Conservation (phyloP, 2,113 vertebrate species). For the Mormyrus lacerda region DNA sequence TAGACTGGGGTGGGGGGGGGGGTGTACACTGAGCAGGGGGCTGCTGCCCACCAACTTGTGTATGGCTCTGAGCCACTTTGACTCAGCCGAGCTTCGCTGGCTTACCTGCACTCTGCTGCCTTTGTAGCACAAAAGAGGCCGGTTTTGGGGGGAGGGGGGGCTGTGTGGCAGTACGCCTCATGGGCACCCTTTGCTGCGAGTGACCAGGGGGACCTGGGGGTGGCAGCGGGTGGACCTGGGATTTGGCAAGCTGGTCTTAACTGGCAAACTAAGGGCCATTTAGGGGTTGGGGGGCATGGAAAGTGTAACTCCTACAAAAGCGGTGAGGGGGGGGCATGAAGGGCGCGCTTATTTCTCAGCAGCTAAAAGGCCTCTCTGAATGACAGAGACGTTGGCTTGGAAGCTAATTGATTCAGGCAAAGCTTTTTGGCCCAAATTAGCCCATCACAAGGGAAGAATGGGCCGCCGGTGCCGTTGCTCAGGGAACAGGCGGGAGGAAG, state of each 20-base stretch:
- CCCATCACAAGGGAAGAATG: not conserved
- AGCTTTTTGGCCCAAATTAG: conserved; percentile 5
- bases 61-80: not conserved
- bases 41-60: not conserved
- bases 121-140: not conserved
- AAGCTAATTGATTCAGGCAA: conserved; percentile 1
- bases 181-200: not conserved
- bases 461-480: not conserved
- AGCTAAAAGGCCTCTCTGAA: not conserved
- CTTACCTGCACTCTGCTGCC: not conserved
- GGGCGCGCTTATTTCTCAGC: not conserved
- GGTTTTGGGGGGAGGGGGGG: not conserved
- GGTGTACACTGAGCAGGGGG: not conserved
- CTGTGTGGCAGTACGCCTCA: not conserved
- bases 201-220: not conserved
- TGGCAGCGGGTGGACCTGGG: not conserved
- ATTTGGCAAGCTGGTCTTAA: not conserved
- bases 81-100: not conserved
- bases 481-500: not conserved
- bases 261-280: not conserved
- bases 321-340: not conserved
- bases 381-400: not conserved
- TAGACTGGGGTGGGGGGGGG: not conserved
- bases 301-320: not conserved
- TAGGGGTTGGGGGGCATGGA: not conserved